phyloP scores from a whole-genome alignment of 2,797 vertebrate genomes.

The Thaleichthys pacificus region DNA sequence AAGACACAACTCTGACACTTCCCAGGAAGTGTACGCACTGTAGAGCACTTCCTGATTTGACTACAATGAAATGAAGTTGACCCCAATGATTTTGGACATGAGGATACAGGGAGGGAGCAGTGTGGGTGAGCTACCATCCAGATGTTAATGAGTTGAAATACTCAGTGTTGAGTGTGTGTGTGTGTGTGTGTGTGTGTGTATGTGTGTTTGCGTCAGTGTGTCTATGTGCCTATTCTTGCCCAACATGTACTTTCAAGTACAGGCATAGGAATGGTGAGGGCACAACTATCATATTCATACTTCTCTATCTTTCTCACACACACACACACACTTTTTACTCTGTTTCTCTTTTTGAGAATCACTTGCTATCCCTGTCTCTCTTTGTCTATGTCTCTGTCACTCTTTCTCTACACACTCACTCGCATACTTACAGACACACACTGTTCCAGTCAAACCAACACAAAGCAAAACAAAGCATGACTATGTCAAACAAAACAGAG shows the following conservation, averaged over 20 bases:
- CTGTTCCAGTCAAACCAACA: conserved; percentile 34
- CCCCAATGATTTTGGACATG: neutral
- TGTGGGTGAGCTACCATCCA: neutral
- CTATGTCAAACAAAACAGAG: conserved; percentile 34
- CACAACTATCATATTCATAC: conserved; percentile 22
- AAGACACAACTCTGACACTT: too few relatives aligned
- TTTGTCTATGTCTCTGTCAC: neutral
- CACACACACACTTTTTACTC: neutral
- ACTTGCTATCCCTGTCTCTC: neutral
- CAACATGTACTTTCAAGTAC: conserved; percentile 32
- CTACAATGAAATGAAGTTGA: neutral
- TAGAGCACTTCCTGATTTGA: neutral
- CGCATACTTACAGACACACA: conserved; percentile 36
- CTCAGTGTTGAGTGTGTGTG: too few relatives aligned
- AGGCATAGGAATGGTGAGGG: too few relatives aligned
- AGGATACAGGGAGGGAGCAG: neutral
- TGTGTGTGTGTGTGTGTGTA: neutral
- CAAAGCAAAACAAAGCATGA: conserved; percentile 30
- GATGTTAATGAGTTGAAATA: neutral
- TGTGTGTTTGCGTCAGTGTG: neutral
- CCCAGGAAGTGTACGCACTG: neutral
- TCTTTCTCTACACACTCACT: conserved; percentile 2
- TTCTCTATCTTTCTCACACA: neutral
- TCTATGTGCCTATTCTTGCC: conserved; percentile 20
- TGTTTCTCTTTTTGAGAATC: too few relatives aligned